Percentiles rank a stretch among this genome's conserved stretches.
phyloP scores from a whole-genome alignment of 2,113 vertebrate genomes.

The Shinisaurus crocodilurus region DNA sequence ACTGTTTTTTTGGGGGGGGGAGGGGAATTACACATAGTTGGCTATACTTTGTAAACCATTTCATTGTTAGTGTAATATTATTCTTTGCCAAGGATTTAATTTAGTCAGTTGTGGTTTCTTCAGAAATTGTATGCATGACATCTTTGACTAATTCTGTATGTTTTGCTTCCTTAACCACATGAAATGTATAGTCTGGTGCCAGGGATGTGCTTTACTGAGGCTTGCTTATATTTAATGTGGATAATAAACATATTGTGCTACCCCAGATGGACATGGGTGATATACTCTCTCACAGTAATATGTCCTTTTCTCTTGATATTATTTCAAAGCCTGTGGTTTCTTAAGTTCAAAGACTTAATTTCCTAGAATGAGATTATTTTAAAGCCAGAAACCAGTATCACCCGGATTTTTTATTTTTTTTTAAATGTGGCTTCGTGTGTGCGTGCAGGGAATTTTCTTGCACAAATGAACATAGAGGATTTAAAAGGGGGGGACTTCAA shows the following conservation, averaged over 20 bases:
- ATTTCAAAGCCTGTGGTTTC: not conserved
- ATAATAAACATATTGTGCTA: not conserved
- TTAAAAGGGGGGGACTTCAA: conserved; percentile 14
- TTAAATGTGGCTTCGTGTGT: not conserved
- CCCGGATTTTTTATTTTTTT: conserved; percentile 13
- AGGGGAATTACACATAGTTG: too few species aligned
- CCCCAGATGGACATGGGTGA: not conserved
- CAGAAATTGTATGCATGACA: not conserved
- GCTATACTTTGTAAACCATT: not conserved
- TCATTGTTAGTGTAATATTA: not conserved
- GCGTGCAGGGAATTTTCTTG: conserved; percentile 4
- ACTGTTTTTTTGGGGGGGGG: too few species aligned
- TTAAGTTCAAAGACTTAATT: conserved; percentile 22
- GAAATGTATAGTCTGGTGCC: conserved; percentile 7
- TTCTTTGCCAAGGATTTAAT: not conserved
- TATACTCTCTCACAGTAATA: not conserved
- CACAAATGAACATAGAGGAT: not conserved
- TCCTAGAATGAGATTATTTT: conserved; percentile 23
- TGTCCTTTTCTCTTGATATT: not conserved
- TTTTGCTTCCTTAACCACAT: not conserved
- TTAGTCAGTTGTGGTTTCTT: not conserved
- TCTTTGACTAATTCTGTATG: conserved; percentile 16
- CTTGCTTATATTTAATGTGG: not conserved
- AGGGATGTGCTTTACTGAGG: not conserved
- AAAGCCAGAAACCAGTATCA: conserved; percentile 1